Conservation (phyloP, 2,888 invertebrate genomes). For the Ephialtes manifestator region DNA sequence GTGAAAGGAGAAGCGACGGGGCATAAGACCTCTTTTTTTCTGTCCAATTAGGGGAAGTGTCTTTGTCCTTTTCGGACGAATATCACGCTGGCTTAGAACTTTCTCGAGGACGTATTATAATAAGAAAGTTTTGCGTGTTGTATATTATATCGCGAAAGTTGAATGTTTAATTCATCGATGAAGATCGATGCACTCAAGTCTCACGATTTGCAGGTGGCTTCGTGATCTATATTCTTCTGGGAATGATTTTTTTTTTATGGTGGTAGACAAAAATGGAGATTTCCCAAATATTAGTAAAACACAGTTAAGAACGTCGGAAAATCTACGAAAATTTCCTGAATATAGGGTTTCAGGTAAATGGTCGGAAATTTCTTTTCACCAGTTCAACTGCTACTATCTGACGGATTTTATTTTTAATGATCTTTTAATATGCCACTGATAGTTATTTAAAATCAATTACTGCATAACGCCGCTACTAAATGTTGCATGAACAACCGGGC, state of each 20-base stretch:
- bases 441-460: background rate
- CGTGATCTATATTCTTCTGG: constrained; percentile 78
- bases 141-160: constrained; percentile 52
- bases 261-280: too few species aligned
- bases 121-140: constrained; percentile 55
- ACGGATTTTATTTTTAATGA: background rate
- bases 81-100: constrained; percentile 13
- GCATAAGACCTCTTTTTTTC: constrained; percentile 5
- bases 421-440: background rate
- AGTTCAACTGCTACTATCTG: background rate
- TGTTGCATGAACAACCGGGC: background rate
- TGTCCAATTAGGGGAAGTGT: constrained; percentile 33
- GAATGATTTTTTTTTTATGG: background rate
- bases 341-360: too few species aligned
- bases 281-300: too few species aligned
- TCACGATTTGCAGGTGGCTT: constrained; percentile 78
- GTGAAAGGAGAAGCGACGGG: constrained; percentile 1
- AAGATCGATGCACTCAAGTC: constrained; percentile 56
- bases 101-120: constrained; percentile 33
- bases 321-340: too few species aligned
- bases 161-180: constrained; percentile 80
- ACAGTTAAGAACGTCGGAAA: too few species aligned
- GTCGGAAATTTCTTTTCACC: too few species aligned
- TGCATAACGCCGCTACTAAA: background rate
- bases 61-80: background rate